Base-by-base conservation (phyloP, 2,888 invertebrate genomes). In the Heliconius ethilla region DNA sequence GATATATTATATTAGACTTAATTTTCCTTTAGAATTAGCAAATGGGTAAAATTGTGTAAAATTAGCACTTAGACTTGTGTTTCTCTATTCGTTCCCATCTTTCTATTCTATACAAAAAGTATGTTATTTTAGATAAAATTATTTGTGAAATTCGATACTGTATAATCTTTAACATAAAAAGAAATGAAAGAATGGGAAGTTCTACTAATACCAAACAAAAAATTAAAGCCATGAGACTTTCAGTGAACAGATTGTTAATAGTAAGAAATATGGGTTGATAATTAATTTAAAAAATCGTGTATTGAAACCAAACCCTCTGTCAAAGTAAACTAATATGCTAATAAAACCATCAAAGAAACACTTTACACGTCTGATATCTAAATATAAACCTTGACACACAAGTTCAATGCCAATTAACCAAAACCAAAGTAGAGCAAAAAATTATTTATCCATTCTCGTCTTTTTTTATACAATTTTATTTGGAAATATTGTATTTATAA, bases 371-470 rank as follows among this genome's bases (percentile, higher is more conserved):
- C 15, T 27, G 11, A 63, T 59, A 59, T 74, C 40, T 40, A 63
- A 63, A 63, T 63, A 63, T 63, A 29, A 22, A 74, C 63, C 63
- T 74, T 74, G 74, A 65, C 74, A 63, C 11, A 65, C 74, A 74
- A 74, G 74, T 74, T 74, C 74, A 65, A 65, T 74, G 74, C 63
- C 45, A 45, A 74, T 63, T 59, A n/a, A n/a, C n/a, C n/a, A n/a
- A n/a, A n/a, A n/a, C n/a, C n/a, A n/a, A n/a, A n/a, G n/a, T 37
- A 55, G 37, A 33, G 33, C n/a, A 72, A 73, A 62, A 70, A 59
- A 59, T 13, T 29, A n/a, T 59, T 73, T 72, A 27, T 29, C 29
- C 29, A 4, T 51, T 70, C 22, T 51, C 9, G 18, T 2, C 10
- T 70, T 70, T 45, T n/a, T 29, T 45, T 51, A 29, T 18, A 55